These are phyloP conservation scores for Nasonia vitripennis DNA, from an alignment of 1,140 invertebrate species.

Conservation along the genomic window DNA sequence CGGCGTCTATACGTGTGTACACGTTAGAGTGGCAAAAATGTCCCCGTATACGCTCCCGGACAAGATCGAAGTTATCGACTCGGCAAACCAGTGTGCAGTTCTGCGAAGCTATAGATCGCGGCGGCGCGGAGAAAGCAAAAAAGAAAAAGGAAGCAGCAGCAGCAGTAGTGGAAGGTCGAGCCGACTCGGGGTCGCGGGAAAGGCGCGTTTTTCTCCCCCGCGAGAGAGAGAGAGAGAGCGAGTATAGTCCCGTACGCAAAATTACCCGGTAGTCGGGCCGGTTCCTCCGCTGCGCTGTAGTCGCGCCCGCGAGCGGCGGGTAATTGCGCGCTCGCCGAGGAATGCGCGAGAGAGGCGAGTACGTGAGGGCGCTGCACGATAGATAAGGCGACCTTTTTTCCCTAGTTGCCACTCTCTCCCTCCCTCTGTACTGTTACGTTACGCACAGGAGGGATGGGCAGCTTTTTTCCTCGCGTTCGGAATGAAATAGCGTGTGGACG, in stretches of 20 bases:
- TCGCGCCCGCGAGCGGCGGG: conserved; percentile 48
- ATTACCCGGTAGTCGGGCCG: conserved; percentile 53
- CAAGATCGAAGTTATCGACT: conserved; percentile 32
- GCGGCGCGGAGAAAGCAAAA: background rate
- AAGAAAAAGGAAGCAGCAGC: background rate
- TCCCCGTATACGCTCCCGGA: background rate
- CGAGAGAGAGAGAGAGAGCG: too few species aligned
- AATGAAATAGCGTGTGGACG: background rate
- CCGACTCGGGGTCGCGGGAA: conserved; percentile 45
- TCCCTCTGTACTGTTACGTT: background rate
- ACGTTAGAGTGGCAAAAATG: background rate
- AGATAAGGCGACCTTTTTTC: background rate
- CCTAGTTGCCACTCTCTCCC: too few species aligned
- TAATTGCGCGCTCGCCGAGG: conserved; percentile 49
- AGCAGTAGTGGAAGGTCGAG: conserved; percentile 26
- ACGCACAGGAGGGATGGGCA: background rate
- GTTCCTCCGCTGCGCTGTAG: conserved; percentile 8
- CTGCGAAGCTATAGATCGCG: background rate
- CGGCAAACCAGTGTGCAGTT: background rate
- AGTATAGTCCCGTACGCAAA: conserved; percentile 48
- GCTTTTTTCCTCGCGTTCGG: background rate
- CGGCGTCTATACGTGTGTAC: too few species aligned
- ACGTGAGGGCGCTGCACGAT: background rate
- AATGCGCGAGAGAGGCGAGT: conserved; percentile 25
- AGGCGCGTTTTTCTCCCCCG: conserved; percentile 8